Conservation (phyloP, 2,888 invertebrate species). For the Scaptomyza flava region DNA sequence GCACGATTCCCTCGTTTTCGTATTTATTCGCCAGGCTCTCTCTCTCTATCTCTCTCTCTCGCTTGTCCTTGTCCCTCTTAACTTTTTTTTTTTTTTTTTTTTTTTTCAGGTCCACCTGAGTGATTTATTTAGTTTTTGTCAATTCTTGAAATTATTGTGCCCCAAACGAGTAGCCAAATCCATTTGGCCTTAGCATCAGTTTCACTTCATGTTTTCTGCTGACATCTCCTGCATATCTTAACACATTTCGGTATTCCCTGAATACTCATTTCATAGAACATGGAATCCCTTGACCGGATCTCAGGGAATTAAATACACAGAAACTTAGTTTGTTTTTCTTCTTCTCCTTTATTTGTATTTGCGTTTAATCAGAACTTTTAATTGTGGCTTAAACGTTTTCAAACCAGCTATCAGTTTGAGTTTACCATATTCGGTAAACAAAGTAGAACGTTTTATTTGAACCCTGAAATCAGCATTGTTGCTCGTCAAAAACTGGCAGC, state of each 20-base stretch:
- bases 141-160: constrained; percentile 81
- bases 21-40: too few relatives aligned
- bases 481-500: constrained; percentile 2
- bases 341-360: background rate
- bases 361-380: background rate
- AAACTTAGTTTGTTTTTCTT: background rate
- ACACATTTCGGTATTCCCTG: constrained; percentile 78
- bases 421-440: background rate
- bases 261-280: constrained; percentile 69
- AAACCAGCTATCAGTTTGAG: background rate
- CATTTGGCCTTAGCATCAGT: constrained; percentile 32
- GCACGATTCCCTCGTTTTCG: constrained; percentile 67
- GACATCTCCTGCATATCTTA: constrained; percentile 80
- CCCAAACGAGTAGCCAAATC: constrained; percentile 48
- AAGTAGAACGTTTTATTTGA: background rate
- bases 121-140: constrained; percentile 82
- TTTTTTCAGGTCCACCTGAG: constrained; percentile 49
- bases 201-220: constrained; percentile 52
- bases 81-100: constrained; percentile 2
- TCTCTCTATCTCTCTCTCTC: constrained; percentile 7
- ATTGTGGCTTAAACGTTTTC: background rate
- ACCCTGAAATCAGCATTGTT: too few relatives aligned
- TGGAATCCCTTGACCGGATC: constrained; percentile 12
- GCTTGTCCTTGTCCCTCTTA: constrained; percentile 50
- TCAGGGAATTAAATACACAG: background rate